phyloP scores from a whole-genome alignment of 1,140 invertebrate species.

The Lasioglossum albipes region DNA sequence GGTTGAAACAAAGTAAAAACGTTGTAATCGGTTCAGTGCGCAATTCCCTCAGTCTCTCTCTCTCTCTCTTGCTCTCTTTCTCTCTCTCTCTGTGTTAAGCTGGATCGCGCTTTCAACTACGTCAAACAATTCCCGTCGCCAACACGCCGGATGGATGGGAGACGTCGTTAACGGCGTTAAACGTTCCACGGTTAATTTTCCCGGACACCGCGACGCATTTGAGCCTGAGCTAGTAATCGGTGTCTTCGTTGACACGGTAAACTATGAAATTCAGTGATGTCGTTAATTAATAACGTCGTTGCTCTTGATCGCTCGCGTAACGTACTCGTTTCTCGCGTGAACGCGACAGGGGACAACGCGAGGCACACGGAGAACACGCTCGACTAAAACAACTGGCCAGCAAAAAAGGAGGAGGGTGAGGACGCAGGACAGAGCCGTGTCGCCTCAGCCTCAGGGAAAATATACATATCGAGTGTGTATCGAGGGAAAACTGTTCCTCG shows the following conservation, averaged over 20 bases:
- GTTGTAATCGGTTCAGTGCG: no score
- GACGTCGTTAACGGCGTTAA: neutral
- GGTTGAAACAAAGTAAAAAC: neutral
- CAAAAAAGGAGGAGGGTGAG: conserved; percentile 15
- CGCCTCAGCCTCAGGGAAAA: neutral
- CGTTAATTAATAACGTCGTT: conserved; percentile 55
- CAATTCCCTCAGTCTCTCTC: neutral
- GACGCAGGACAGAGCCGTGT: neutral
- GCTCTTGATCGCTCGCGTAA: conserved; percentile 19
- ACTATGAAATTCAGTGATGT: conserved; percentile 8
- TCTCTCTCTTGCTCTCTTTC: no score
- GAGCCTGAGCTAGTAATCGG: neutral
- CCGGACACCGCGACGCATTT: neutral
- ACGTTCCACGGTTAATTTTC: conserved; percentile 18
- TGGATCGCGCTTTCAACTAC: neutral
- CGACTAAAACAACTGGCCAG: conserved; percentile 15
- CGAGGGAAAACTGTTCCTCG: conserved; percentile 37
- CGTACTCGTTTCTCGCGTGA: neutral
- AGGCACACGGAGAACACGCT: conserved; percentile 2
- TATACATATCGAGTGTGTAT: conserved; percentile 22
- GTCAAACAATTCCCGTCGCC: neutral
- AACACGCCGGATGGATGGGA: neutral
- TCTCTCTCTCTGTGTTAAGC: neutral
- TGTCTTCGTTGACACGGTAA: neutral
- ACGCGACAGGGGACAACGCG: no score